Evolutionary conservation across 2,888 invertebrate species (phyloP).

Genomic region (Daptonema setosum): DNA sequence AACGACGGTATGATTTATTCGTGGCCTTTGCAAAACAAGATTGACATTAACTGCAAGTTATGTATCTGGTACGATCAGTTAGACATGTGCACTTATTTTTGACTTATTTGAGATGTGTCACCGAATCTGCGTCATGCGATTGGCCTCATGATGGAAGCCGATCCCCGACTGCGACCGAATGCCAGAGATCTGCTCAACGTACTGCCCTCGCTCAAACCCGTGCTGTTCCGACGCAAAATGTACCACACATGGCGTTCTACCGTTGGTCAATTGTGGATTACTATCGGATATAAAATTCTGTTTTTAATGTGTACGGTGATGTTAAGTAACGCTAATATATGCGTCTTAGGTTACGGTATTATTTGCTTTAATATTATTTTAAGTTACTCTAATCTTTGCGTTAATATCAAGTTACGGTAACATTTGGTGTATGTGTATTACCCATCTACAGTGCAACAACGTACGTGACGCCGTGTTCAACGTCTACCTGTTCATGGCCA

Average conservation of each 20-base stretch:
- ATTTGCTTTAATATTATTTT: no score
- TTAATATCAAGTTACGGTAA: neutral
- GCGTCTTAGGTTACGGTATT: no score
- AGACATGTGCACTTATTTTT: no score
- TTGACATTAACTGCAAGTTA: no score
- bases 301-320: no score
- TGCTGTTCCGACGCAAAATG: neutral
- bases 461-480: neutral
- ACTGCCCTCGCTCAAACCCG: neutral
- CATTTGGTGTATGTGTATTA: neutral
- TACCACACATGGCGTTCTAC: neutral
- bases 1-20: no score
- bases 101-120: conserved; percentile 2
- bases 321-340: no score
- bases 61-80: no score
- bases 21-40: no score
- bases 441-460: neutral
- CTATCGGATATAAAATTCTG: no score
- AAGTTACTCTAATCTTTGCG: neutral
- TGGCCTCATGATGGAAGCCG: neutral
- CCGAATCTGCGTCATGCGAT: neutral
- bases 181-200: neutral
- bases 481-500: neutral
- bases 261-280: neutral
- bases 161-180: neutral